These are phyloP conservation scores for Ostrea denselamellosa DNA, from an alignment of 1,140 invertebrate genomes.

Conservation along the genomic window DNA sequence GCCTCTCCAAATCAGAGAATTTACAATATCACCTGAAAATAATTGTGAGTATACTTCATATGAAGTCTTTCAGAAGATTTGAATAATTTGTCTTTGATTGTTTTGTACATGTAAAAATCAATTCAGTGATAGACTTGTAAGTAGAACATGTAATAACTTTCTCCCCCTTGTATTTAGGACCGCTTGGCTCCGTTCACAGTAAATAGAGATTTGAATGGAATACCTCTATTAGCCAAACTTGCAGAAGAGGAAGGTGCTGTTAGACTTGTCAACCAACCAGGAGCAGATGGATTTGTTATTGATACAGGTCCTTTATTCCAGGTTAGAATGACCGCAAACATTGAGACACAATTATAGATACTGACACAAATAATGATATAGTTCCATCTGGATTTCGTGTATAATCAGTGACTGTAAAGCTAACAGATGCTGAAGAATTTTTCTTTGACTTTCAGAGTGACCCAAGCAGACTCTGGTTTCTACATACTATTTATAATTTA, in stretches of 20 bases:
- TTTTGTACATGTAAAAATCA: too few relatives aligned
- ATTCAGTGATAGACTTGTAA: too few relatives aligned
- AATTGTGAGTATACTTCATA: conserved; percentile 69
- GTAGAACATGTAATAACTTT: not conserved
- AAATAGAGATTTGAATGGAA: conserved; percentile 67
- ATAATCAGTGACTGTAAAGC: not conserved
- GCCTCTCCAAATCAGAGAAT: conserved; percentile 74
- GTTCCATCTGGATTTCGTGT: not conserved
- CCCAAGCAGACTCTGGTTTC: conserved; percentile 77
- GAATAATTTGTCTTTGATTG: too few relatives aligned
- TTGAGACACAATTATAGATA: not conserved
- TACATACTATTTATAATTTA: conserved; percentile 78
- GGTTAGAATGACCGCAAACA: conserved; percentile 61
- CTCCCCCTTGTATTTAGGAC: conserved; percentile 69
- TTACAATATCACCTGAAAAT: conserved; percentile 77
- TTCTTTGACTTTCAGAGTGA: conserved; percentile 69
- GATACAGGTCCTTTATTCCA: conserved; percentile 77
- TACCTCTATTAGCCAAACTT: conserved; percentile 75
- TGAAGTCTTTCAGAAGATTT: too few relatives aligned
- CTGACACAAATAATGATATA: too few relatives aligned
- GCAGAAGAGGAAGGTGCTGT: conserved; percentile 72
- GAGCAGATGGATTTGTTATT: conserved; percentile 78
- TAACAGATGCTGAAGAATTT: not conserved
- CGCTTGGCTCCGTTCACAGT: conserved; percentile 74
- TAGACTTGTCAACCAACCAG: conserved; percentile 70